Evolutionary conservation across 2,797 vertebrate genomes (phyloP).

Genomic region (Coregonus suidteri): DNA sequence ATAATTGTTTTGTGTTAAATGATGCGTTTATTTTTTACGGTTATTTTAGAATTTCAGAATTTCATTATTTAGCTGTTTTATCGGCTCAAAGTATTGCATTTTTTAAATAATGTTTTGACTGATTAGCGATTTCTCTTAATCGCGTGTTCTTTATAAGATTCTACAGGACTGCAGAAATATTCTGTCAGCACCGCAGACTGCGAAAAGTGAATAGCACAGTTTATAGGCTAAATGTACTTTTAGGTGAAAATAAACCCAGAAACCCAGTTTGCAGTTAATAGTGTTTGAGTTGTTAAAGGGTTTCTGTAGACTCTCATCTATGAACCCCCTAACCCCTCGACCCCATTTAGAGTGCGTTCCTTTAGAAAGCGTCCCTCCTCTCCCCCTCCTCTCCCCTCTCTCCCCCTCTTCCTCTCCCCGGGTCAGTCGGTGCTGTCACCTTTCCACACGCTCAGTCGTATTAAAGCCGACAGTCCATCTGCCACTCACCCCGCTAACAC

Average conservation of each 20-base stretch:
- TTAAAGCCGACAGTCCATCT: constrained; percentile 85
- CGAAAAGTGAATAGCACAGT: neutral
- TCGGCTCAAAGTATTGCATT: neutral
- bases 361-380: neutral
- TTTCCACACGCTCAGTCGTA: constrained; percentile 45
- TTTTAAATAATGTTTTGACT: neutral
- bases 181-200: neutral
- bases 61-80: too few species aligned
- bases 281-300: neutral
- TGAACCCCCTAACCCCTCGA: neutral
- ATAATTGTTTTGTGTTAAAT: neutral
- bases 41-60: too few species aligned
- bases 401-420: constrained; percentile 1
- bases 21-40: neutral
- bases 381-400: neutral
- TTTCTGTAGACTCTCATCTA: neutral
- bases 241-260: neutral
- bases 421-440: constrained; percentile 60
- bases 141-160: neutral
- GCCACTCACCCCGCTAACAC: constrained; percentile 73
- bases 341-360: neutral
- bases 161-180: neutral
- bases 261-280: neutral
- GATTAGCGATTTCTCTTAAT: neutral
- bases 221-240: neutral